Evolutionary conservation across 2,888 invertebrate species (phyloP).

Genomic region (Zhuqinia jingwanae): DNA sequence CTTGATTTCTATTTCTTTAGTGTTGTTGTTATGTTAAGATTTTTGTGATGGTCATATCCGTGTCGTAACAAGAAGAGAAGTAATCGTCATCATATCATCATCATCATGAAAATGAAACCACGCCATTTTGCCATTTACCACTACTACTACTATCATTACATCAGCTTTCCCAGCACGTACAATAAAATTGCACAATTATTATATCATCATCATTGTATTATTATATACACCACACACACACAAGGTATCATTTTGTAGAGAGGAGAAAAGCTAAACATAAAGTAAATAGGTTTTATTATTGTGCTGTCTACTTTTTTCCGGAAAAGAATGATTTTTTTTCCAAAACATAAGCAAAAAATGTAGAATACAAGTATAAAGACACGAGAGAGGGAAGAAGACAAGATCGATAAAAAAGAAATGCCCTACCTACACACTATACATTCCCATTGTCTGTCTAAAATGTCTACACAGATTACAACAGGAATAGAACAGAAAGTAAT

Average conservation of each 20-base stretch:
- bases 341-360: background rate
- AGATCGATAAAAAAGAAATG: conserved; percentile 8
- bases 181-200: conserved; percentile 15
- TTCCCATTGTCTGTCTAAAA: background rate
- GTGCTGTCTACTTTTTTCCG: background rate
- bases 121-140: conserved; percentile 21
- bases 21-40: no score
- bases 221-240: no score
- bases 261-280: background rate
- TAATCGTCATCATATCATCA: no score
- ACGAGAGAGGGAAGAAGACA: no score
- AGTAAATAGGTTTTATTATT: background rate
- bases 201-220: conserved; percentile 12
- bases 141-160: background rate
- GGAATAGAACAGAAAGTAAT: background rate
- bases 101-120: background rate
- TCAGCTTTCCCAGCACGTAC: conserved; percentile 17
- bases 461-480: background rate
- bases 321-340: background rate
- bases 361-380: no score
- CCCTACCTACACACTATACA: no score
- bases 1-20: no score
- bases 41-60: no score
- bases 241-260: conserved; percentile 1
- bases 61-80: no score